Base-by-base conservation (phyloP, 2,888 invertebrate genomes). In the Drosophila silvestris region DNA sequence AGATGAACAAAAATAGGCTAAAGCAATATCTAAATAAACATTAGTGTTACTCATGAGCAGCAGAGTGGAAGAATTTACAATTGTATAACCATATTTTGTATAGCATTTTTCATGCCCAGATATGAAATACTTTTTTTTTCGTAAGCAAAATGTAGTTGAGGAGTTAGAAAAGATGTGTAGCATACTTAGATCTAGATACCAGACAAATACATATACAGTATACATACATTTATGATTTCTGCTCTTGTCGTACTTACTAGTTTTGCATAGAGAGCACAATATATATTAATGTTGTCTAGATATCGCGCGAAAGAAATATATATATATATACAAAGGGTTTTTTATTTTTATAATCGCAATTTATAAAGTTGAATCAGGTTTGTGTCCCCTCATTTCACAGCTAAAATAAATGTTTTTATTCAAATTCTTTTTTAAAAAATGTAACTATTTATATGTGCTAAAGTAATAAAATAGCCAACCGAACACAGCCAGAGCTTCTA, bases 401-500 rank as follows among this genome's bases (percentile, higher is more conserved):
- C 64, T 47, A 39, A 53, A 37, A 16, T 22, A 22, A 51, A 47
- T 30, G 22, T 53, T 53, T 60, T 63, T 28, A 47, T 58, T 63
- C 32, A 53, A 44, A 63, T 19, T 54, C 30, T 44, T 52, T 63
- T 60, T 54, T 30, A 26, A 75, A 66, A 59, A 74, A 32, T 65
- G 65, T 1, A 57, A 60, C n/a, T 64, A 50, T 61, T 61, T 52
- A 61, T 19, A 58, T 50, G 47, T 58, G 60, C 56, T 63, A 65
- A 65, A 32, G 30, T 62, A 71, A 67, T 44, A 65, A 64, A 78
- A 47, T 81, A 83, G 81, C 84, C 81, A 81, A 84, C 71, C 84
- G 60, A 74, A 67, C 82, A 83, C 81, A 81, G 84, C 82, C 85
- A 82, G 82, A 82, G 82, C 82, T 82, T 82, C 64, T 77, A 83